Evolutionary conservation across 1,140 invertebrate species (phyloP).

Genomic region (Lucilia cuprina): DNA sequence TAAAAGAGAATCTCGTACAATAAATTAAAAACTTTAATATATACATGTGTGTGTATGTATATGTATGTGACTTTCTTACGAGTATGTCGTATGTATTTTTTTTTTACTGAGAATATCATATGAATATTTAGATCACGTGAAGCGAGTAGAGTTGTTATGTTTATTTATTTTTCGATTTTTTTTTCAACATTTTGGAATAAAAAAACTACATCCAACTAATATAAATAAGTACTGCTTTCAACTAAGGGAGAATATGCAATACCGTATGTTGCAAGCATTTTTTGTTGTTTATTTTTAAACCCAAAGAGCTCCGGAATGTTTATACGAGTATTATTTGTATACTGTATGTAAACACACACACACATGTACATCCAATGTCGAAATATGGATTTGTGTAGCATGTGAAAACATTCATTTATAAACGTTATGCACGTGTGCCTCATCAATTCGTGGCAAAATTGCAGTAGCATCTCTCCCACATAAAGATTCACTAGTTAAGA

Average conservation of each 20-base stretch:
- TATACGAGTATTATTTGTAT: not conserved
- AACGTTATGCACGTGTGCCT: constrained; percentile 53
- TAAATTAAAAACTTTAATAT: too few relatives aligned
- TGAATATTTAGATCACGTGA: constrained; percentile 34
- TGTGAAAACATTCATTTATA: constrained; percentile 21
- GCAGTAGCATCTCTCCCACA: not conserved
- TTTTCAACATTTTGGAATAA: constrained; percentile 1
- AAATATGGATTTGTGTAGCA: constrained; percentile 43
- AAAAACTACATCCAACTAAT: too few relatives aligned
- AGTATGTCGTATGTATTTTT: not conserved
- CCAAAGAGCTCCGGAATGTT: not conserved
- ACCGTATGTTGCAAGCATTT: not conserved
- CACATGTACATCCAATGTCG: constrained; percentile 35
- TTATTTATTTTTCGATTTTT: not conserved
- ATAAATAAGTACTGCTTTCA: not conserved
- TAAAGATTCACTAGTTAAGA: constrained; percentile 1
- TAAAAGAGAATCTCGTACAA: too few relatives aligned
- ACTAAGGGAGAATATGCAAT: not conserved
- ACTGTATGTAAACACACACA: constrained; percentile 1
- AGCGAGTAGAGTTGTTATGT: constrained; percentile 4
- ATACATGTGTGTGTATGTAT: too few relatives aligned
- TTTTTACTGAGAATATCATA: not conserved
- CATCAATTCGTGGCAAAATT: constrained; percentile 54
- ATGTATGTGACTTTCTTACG: too few relatives aligned
- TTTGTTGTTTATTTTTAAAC: not conserved